Evolutionary conservation across 2,797 vertebrate genomes (phyloP), one percentile per base, ranked within the genome.

Genomic region (Sebastes paucispinis): DNA sequence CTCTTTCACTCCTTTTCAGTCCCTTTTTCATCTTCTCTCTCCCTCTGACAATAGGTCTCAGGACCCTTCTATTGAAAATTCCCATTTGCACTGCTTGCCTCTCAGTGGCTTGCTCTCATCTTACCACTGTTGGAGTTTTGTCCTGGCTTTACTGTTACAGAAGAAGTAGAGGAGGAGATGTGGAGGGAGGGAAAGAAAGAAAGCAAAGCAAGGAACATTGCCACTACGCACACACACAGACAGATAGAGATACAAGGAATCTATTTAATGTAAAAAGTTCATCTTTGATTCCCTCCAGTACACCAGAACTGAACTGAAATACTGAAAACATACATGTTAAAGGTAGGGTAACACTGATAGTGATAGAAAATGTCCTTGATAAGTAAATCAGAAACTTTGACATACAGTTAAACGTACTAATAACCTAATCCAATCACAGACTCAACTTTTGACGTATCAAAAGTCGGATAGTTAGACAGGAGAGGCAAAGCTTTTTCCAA

Each of bases 21-120:
- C 43, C 43, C 47, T 69, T 81, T 75, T 70, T 78, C 76, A 79
- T 75, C 79, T 78, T 68, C 75, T 62, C 73, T 79, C 75, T 77
- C 32, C 54, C 72, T 66, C 25, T 76, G 80, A 92, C 90, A 92
- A 89, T 91, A 86, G 83, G 79, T 88, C 89, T 88, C 81, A 80
- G 80, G 67, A 79, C 69, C 69, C 66, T 82, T 89, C 82, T 67
- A 75, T 82, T 90, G 88, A 91, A 90, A 89, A 86, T 89, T 88
- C 83, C 81, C 85, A 93, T 91, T 85, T 90, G 79, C 79, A 24
- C 80, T 62, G 84, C 79, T 83, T 70, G 77, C 84, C 75, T 91
- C 85, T 78, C 84, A 75, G 86, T 77, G 72, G 80, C 79, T 85
- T 27, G 29, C 71, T 78, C 74, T 87, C 83, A 80, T 90, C 82